Evolutionary conservation across 2,888 invertebrate species (phyloP).

Genomic region (Mythimna vitellina): DNA sequence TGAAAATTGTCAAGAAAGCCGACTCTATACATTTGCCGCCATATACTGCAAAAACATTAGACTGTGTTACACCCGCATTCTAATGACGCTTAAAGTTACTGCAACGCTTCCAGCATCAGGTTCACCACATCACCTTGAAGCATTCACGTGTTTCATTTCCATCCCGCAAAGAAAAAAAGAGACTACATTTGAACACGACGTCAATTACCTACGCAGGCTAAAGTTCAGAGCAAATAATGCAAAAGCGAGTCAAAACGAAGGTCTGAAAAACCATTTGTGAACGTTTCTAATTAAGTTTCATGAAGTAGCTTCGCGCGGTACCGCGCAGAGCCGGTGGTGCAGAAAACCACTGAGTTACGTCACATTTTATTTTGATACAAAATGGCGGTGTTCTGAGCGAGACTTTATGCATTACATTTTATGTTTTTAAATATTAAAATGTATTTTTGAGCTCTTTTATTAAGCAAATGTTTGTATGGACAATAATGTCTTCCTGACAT

Average conservation of each 20-base stretch:
- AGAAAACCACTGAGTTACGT: slow-evolving; percentile 18
- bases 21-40: too few relatives aligned
- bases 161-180: background rate
- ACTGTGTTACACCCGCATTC: too few relatives aligned
- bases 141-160: background rate
- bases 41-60: background rate
- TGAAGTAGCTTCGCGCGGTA: slow-evolving; percentile 24
- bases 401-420: background rate
- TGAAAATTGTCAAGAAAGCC: too few relatives aligned
- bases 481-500: too few relatives aligned
- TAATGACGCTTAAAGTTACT: too few relatives aligned
- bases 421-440: background rate
- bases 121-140: background rate
- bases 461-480: background rate
- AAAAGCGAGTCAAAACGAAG: slow-evolving; percentile 18
- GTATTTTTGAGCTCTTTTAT: background rate
- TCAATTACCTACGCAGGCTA: slow-evolving; percentile 9
- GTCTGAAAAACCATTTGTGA: slow-evolving; percentile 20
- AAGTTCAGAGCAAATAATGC: slow-evolving; percentile 26
- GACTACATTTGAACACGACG: background rate
- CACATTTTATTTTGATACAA: slow-evolving; percentile 33
- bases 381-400: background rate
- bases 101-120: background rate
- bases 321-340: background rate
- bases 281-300: slow-evolving; percentile 49